Percentiles rank a stretch among this genome's conserved stretches.
Evolutionary conservation across 1,140 invertebrate species (phyloP).

Genomic region (Lysiphlebus fabarum): DNA sequence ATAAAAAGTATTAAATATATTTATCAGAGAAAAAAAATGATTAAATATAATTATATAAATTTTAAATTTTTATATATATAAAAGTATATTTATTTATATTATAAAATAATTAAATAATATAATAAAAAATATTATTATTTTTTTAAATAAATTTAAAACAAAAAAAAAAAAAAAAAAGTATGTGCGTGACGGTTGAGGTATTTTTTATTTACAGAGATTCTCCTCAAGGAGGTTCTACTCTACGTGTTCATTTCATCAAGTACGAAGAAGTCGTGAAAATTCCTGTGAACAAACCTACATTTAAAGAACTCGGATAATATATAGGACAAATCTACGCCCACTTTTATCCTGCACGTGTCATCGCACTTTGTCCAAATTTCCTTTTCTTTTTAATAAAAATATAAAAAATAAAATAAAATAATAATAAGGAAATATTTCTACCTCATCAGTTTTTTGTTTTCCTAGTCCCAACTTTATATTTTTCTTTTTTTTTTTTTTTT

Average conservation of each 20-base stretch:
- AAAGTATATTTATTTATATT: not conserved
- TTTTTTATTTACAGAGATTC: conserved; percentile 63
- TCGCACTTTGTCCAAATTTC: conserved; percentile 21
- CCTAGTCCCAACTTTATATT: too few species aligned
- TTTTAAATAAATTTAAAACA: not conserved
- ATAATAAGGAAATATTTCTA: too few species aligned
- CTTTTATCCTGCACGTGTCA: conserved; percentile 22
- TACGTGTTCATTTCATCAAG: conserved; percentile 63
- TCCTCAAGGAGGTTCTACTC: conserved; percentile 71
- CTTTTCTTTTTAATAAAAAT: not conserved
- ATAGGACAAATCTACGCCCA: conserved; percentile 12
- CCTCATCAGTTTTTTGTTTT: too few species aligned
- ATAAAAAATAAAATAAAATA: too few species aligned
- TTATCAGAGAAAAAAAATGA: too few species aligned
- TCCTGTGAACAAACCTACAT: conserved; percentile 76
- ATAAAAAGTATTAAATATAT: too few species aligned
- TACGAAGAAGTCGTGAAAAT: conserved; percentile 66
- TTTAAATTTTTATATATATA: not conserved
- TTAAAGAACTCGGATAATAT: conserved; percentile 54
- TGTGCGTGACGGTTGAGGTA: conserved; percentile 20
- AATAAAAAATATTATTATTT: not conserved
- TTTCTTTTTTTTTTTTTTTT: too few species aligned
- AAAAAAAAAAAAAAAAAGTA: not conserved
- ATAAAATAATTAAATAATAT: conserved; percentile 1
- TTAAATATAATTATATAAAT: too few species aligned